These are phyloP conservation scores for Columbina picui DNA, from an alignment of 2,113 vertebrate genomes.

Conservation along the genomic window DNA sequence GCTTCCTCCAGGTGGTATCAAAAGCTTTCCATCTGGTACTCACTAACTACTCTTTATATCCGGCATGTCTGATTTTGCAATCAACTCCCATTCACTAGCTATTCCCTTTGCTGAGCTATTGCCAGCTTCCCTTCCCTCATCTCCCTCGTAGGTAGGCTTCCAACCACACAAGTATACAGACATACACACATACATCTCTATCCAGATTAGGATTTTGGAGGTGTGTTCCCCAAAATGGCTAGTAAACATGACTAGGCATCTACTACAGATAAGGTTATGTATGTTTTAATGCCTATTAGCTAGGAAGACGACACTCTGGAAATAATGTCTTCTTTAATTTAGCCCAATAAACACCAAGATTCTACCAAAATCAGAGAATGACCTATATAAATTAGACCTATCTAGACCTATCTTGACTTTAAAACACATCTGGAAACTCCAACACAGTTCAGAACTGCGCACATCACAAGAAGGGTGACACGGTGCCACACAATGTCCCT, in stretches of 20 bases:
- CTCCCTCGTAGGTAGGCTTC: background rate
- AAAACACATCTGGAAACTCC: background rate
- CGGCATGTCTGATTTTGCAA: background rate
- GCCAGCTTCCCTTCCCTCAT: background rate
- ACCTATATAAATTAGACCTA: background rate
- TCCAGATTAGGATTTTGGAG: background rate
- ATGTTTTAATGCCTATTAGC: background rate
- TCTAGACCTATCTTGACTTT: background rate
- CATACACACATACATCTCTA: background rate
- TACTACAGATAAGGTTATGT: background rate
- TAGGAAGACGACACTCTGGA: background rate
- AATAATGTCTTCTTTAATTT: background rate
- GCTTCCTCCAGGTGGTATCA: background rate
- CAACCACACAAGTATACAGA: background rate
- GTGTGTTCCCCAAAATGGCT: background rate
- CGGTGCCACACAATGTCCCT: background rate
- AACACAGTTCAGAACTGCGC: background rate
- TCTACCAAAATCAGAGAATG: background rate
- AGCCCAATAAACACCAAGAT: background rate
- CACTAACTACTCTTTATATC: background rate
- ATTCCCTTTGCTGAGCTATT: background rate
- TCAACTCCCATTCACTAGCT: background rate
- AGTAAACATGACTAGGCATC: fast-evolving
- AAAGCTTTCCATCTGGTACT: background rate
- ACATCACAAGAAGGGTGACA: background rate